Conservation (phyloP, 2,113 vertebrate species). For the Pachycephala philippinensis region DNA sequence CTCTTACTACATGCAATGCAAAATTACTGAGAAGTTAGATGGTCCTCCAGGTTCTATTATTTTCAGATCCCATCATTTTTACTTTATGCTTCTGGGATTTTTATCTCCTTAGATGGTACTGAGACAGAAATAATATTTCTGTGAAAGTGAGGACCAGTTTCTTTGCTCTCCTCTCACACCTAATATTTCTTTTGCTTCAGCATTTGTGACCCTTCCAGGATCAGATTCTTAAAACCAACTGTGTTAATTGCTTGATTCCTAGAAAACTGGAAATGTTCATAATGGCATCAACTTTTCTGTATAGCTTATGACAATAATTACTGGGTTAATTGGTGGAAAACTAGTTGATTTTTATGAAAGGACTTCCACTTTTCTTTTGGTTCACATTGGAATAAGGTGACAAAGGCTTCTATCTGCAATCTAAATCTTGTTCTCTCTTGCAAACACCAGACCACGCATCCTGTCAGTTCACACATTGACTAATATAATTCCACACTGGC, state of each 20-base stretch:
- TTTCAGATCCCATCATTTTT: not conserved
- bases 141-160: not conserved
- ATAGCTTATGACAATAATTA: not conserved
- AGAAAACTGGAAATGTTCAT: not conserved
- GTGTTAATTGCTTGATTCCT: not conserved
- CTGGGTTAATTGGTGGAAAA: not conserved
- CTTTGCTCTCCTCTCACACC: not conserved
- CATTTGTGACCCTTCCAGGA: not conserved
- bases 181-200: not conserved
- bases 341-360: not conserved
- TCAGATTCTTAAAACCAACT: not conserved
- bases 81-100: not conserved
- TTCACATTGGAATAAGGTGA: not conserved
- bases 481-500: constrained; percentile 19
- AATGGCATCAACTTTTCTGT: not conserved
- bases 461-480: constrained; percentile 10
- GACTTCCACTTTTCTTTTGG: not conserved
- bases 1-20: not conserved
- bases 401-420: not conserved
- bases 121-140: not conserved
- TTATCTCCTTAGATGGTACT: not conserved
- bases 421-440: not conserved
- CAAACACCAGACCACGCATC: not conserved
- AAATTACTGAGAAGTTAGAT: not conserved
- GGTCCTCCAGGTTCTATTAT: not conserved